Conservation (phyloP, 2,113 vertebrate species). For the Zosterops lateralis region DNA sequence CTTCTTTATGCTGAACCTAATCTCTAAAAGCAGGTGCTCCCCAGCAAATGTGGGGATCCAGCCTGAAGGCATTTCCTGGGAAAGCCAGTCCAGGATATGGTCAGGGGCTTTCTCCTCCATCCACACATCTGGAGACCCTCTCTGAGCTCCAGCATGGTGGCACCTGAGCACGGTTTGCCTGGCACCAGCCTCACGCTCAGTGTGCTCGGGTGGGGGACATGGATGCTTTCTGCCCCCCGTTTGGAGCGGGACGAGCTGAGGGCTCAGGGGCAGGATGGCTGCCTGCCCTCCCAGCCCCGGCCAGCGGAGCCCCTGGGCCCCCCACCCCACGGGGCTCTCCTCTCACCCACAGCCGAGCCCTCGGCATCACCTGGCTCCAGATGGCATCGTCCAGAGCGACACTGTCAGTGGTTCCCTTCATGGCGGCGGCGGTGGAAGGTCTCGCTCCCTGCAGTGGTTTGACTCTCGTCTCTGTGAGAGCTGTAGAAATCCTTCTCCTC, state of each 20-base stretch:
- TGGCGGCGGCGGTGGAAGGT: neutral
- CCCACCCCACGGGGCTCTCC: fast-evolving
- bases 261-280: fast-evolving
- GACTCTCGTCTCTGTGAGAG: fast-evolving
- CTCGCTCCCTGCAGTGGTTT: fast-evolving
- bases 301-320: fast-evolving
- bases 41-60: neutral
- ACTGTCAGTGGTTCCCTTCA: neutral
- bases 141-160: neutral
- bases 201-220: fast-evolving
- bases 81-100: neutral
- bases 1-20: neutral
- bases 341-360: neutral
- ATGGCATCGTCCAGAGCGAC: neutral
- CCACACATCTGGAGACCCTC: neutral
- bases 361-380: neutral
- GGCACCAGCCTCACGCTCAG: too few relatives aligned
- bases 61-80: neutral
- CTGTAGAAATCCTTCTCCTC: neutral
- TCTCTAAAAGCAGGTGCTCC: neutral
- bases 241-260: neutral
- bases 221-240: fast-evolving
- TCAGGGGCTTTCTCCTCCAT: neutral
- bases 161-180: neutral
- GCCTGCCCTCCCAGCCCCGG: neutral